phyloP scores from a whole-genome alignment of 2,113 vertebrate species.

The Cephalophus harveyi region DNA sequence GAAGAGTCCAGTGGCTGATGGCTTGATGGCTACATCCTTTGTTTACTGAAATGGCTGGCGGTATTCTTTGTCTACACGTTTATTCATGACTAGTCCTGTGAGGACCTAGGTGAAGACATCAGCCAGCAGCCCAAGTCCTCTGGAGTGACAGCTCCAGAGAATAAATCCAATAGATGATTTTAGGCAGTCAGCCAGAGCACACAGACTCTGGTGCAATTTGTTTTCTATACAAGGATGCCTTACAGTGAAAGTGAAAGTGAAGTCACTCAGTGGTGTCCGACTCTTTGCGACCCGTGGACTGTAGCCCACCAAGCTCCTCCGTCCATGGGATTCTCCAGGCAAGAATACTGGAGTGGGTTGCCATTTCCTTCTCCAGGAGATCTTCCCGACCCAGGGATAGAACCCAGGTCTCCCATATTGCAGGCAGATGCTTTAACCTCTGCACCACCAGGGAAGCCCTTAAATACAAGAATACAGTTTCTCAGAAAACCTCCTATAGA shows the following conservation, averaged over 20 bases:
- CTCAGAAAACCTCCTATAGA: no score
- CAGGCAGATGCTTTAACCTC: no score
- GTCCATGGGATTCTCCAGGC: no score
- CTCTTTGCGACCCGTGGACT: no score
- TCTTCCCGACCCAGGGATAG: no score
- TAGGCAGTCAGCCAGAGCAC: not conserved
- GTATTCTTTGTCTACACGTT: not conserved
- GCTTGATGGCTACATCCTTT: not conserved
- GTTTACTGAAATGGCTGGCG: not conserved
- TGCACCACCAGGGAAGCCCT: no score
- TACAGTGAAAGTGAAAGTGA: not conserved
- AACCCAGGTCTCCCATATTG: no score
- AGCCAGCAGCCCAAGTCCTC: not conserved
- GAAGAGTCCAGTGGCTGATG: not conserved
- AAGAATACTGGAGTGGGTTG: no score
- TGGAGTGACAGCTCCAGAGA: not conserved
- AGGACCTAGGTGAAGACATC: not conserved
- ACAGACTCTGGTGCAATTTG: not conserved
- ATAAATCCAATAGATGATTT: not conserved
- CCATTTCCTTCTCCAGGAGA: no score
- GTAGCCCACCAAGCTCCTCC: no score
- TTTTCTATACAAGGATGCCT: not conserved
- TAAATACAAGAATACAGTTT: no score
- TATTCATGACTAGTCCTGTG: not conserved
- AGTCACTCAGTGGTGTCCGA: no score